Evolutionary conservation across 1,140 invertebrate genomes (phyloP), one percentile per base, ranked within the genome.

Genomic region (Zaprionus nigranus): DNA sequence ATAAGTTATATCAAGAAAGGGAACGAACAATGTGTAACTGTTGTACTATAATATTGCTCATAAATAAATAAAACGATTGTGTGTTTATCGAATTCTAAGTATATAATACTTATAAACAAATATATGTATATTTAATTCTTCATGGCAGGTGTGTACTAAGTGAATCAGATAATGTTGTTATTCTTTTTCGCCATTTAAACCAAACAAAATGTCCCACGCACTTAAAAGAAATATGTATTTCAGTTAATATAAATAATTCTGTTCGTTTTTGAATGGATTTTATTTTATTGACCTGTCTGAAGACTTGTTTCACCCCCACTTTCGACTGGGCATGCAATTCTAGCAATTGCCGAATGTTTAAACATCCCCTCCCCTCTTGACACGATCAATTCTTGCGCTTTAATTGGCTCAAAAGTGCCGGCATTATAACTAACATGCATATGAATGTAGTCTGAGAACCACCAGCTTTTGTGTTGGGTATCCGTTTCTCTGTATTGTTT

Each of bases 351-450:
- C 13, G 7, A 20, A 36, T 12, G 46, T 1, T 51, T n/a, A 9
- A 36, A n/a, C n/a, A 22, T 13, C 38, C 36, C 70, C 63, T 24
- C 26, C 12, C 28, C 26, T 17, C 13, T 26, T 51, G 12, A 40
- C 54, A 58, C 26, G 62, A 87, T 78, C 77, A 78, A 69, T 81
- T 60, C 56, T 59, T 62, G 40, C 58, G 66, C 65, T 61, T 80
- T 83, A 87, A 87, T 83, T 87, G 83, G 75, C 49, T 84, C 80
- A 87, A 87, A 87, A 34, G 61, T 22, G 63, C 83, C 83, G 84
- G 51, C 69, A 38, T 6, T 20, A 59, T 54, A 26, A 49, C 51
- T 40, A 43, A 15, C 30, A 66, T 65, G 34, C 22, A 38, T 46
- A 65, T 20, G 34, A 28, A 58, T 51, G 17, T 46, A 20, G 36